A percentile compares a stretch with the other conserved stretches of the same genome.
phyloP scores from a whole-genome alignment of 2,888 invertebrate species.

The Mesochorus sp. region DNA sequence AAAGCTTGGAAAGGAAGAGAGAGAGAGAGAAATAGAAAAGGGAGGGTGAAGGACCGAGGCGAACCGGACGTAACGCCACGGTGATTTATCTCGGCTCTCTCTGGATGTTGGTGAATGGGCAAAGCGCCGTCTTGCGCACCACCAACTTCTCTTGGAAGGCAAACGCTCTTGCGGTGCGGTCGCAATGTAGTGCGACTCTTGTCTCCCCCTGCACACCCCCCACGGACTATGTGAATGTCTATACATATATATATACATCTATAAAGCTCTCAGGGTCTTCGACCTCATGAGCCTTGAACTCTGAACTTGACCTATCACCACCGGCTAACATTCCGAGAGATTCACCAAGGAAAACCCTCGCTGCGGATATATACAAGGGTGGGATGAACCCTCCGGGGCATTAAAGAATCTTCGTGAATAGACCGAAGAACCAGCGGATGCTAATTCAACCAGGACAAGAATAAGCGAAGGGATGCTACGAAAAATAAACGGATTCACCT shows the following conservation, averaged over 20 bases:
- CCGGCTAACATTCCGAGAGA: constrained; percentile 36
- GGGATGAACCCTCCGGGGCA: constrained; percentile 16
- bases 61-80: constrained; percentile 21
- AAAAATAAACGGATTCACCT: too few species aligned
- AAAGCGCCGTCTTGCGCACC: constrained; percentile 35
- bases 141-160: constrained; percentile 7
- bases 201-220: not conserved
- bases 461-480: not conserved
- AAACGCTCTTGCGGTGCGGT: constrained; percentile 16
- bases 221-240: too few species aligned
- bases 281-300: constrained; percentile 43
- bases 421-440: not conserved
- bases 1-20: not conserved
- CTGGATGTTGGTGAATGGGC: constrained; percentile 33
- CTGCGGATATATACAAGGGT: constrained; percentile 6
- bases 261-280: constrained; percentile 30
- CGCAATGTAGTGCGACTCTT: not conserved
- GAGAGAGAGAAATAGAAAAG: constrained; percentile 14
- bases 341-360: constrained; percentile 29
- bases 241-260: not conserved
- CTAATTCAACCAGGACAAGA: not conserved
- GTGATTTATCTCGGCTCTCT: constrained; percentile 43
- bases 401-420: not conserved
- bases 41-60: not conserved
- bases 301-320: constrained; percentile 55